Percentiles rank a stretch among this genome's conserved stretches.
These are phyloP conservation scores for Scaptomyza flava DNA, from an alignment of 2,888 invertebrate species.

Conservation along the genomic window DNA sequence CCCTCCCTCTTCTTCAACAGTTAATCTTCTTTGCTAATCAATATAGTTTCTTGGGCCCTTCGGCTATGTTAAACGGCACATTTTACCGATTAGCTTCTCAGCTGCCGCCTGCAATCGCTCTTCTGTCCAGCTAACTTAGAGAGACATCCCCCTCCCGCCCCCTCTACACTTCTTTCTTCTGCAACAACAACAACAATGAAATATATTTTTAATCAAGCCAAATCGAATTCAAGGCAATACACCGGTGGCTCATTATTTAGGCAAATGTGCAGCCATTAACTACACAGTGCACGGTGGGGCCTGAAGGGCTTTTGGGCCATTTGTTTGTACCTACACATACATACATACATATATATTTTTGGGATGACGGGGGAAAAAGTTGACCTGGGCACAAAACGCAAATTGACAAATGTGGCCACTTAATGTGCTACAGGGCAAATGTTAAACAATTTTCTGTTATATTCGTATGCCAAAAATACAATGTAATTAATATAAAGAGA, in stretches of 20 bases:
- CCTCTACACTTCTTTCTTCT: not conserved
- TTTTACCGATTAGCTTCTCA: slow-evolving; percentile 74
- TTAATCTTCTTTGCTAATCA: slow-evolving; percentile 41
- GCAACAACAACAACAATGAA: slow-evolving; percentile 61
- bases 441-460: slow-evolving; percentile 74
- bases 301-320: slow-evolving; percentile 9
- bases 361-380: slow-evolving; percentile 17
- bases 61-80: slow-evolving; percentile 49
- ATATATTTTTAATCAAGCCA: slow-evolving; percentile 79
- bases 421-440: slow-evolving; percentile 75
- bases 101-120: slow-evolving; percentile 62
- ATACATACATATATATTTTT: no score
- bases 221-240: slow-evolving; percentile 79
- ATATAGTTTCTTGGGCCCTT: slow-evolving; percentile 35
- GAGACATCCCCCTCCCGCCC: not conserved
- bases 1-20: not conserved
- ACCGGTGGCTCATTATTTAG: slow-evolving; percentile 80
- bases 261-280: slow-evolving; percentile 78
- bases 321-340: slow-evolving; percentile 2
- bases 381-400: slow-evolving; percentile 62
- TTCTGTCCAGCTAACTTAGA: slow-evolving; percentile 35
- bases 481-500: slow-evolving; percentile 72
- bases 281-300: slow-evolving; percentile 52
- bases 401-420: slow-evolving; percentile 80
- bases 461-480: slow-evolving; percentile 76